phyloP scores from a whole-genome alignment of 2,888 invertebrate species.

The Actias luna region DNA sequence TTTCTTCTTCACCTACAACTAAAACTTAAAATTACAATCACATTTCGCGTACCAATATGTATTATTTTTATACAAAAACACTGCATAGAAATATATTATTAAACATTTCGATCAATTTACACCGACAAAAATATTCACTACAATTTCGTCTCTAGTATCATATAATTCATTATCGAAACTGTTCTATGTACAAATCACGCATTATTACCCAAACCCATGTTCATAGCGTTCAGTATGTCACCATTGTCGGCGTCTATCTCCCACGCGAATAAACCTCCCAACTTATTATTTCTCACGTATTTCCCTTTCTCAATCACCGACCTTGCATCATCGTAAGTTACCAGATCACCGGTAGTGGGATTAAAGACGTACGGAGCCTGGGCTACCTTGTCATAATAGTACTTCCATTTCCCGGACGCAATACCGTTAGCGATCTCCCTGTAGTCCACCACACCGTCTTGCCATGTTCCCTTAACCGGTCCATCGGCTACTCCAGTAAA shows the following conservation, averaged over 20 bases:
- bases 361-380: slow-evolving; percentile 76
- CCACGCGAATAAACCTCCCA: slow-evolving; percentile 75
- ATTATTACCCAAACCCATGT: slow-evolving; percentile 71
- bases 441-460: slow-evolving; percentile 75
- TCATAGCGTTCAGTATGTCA: slow-evolving; percentile 74
- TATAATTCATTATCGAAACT: slow-evolving; percentile 2
- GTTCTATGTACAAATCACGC: slow-evolving; percentile 23
- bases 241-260: slow-evolving; percentile 77
- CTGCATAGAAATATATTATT: background rate
- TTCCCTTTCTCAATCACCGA: slow-evolving; percentile 75
- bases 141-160: background rate
- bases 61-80: slow-evolving; percentile 4
- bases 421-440: slow-evolving; percentile 71
- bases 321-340: slow-evolving; percentile 72
- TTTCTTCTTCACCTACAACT: background rate
- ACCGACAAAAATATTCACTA: background rate
- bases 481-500: slow-evolving; percentile 74
- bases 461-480: slow-evolving; percentile 74
- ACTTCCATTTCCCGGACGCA: slow-evolving; percentile 70
- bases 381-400: slow-evolving; percentile 69
- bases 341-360: slow-evolving; percentile 65
- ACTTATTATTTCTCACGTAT: slow-evolving; percentile 72
- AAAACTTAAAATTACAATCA: slow-evolving; percentile 37
- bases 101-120: background rate
- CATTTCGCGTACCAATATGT: slow-evolving; percentile 26